Evolutionary conservation across 2,888 invertebrate genomes (phyloP), one percentile per base, ranked within the genome.

Genomic region (Leptinotarsa peninsularis): DNA sequence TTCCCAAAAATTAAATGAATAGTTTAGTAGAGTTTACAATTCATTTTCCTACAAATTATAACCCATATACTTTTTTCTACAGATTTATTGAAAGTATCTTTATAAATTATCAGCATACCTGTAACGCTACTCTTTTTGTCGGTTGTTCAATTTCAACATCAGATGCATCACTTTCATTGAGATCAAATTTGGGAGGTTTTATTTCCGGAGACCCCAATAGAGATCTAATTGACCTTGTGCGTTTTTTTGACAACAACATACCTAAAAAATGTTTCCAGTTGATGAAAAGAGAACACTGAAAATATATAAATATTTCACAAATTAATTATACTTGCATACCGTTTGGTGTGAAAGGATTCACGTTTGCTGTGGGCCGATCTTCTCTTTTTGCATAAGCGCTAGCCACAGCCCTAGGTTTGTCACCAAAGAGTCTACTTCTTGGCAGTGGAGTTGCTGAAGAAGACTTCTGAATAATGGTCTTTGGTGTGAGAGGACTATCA

Each of bases 291-390:
- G 0, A 43, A 43, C 3, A 43, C 13, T 43, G 43, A 43, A 43
- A 43, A 10, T 10, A 43, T 33, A 33, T 43, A 10, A 43, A 43
- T 43, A 43, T 43, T 43, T 10, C 10, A 43, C 43, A 10, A 43
- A 43, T 43, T 43, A 0, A 43, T 43, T 43, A 43, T 10, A 43
- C 43, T 43, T 43, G 87, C 43, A 43, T 86, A 93, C 93, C 94
- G 83, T 93, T 93, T 4, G 95, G 95, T 4, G 95, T 95, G 83
- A 96, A 96, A 0, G 96, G 96, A 89, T 96, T 96, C 66, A 96
- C 92, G 88, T 96, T 96, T 49, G 93, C 95, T 0, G 91, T 85
- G 0, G 93, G 92, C 75, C 91, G 89, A 1, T 90, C 89, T 4
- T 90, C 90, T 33, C 85, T 84, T 83, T 88, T 89, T 58, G 83